A percentile compares a stretch with the other conserved stretches of the same genome.
These are phyloP conservation scores for Molossus alvarezi DNA, from an alignment of 2,797 vertebrate species.

Conservation along the genomic window DNA sequence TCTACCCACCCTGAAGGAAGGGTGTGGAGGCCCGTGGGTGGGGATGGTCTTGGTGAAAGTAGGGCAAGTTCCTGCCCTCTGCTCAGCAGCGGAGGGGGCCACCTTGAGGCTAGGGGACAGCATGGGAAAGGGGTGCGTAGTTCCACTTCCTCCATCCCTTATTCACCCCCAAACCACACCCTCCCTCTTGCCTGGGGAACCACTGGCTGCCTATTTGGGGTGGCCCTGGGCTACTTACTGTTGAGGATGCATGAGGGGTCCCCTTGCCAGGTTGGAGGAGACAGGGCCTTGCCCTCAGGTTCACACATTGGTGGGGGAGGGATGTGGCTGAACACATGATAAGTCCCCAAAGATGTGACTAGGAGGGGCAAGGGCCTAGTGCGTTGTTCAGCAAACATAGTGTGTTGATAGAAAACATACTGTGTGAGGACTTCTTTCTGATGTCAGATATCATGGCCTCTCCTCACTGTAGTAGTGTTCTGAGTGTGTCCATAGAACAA, in stretches of 20 bases:
- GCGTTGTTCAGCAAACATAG: neutral
- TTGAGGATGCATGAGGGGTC: neutral
- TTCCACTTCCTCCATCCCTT: constrained; percentile 69
- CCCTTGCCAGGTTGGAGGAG: neutral
- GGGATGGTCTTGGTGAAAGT: constrained; percentile 70
- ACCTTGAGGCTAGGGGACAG: neutral
- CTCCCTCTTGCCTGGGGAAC: constrained; percentile 7
- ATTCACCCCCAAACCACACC: neutral
- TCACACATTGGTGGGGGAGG: neutral
- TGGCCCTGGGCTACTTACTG: neutral
- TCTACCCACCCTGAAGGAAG: constrained; percentile 58
- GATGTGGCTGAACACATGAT: neutral
- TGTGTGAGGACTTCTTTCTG: neutral
- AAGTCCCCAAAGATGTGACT: neutral
- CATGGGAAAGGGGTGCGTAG: constrained; percentile 65
- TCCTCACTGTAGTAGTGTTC: neutral
- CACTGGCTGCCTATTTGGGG: neutral
- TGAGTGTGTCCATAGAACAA: neutral
- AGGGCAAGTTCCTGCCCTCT: constrained; percentile 72
- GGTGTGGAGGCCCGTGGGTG: constrained; percentile 72
- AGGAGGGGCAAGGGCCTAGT: neutral
- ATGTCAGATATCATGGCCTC: neutral
- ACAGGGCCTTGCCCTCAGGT: neutral
- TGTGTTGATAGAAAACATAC: neutral
- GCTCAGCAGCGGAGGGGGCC: neutral